Conservation (phyloP, 2,797 vertebrate species). For the Ispidina picta region DNA sequence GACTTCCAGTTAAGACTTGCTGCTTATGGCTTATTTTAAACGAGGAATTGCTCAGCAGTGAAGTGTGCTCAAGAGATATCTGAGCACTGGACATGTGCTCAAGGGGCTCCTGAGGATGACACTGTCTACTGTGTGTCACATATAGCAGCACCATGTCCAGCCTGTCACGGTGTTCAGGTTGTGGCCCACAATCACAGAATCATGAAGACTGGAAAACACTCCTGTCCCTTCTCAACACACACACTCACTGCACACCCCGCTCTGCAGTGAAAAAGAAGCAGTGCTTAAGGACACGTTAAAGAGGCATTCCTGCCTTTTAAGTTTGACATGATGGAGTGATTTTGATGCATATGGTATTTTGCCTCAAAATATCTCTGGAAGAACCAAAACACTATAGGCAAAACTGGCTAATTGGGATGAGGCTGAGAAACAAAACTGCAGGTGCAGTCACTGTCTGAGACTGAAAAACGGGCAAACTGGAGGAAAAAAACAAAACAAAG, state of each 20-base stretch:
- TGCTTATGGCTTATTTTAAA: background rate
- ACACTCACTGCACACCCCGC: accelerated
- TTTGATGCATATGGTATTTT: accelerated
- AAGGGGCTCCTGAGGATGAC: too few species aligned
- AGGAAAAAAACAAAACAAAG: background rate
- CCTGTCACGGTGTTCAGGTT: accelerated
- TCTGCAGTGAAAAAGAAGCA: background rate
- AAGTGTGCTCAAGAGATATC: background rate
- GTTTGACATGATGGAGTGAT: accelerated
- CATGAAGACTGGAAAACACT: too few species aligned
- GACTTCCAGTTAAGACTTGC: background rate
- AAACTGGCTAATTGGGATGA: accelerated
- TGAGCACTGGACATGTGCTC: accelerated
- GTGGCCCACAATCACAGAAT: too few species aligned
- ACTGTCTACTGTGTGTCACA: accelerated
- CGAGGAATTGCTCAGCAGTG: background rate
- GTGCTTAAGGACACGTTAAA: background rate
- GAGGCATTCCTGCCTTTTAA: accelerated
- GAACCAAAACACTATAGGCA: background rate
- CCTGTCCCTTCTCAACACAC: too few species aligned
- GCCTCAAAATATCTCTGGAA: background rate
- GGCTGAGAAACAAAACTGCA: background rate
- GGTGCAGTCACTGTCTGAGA: too few species aligned
- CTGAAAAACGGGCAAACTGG: accelerated
- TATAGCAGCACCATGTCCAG: accelerated